Conservation (phyloP, 2,797 vertebrate genomes). For the Catamblyrhynchus diadema region DNA sequence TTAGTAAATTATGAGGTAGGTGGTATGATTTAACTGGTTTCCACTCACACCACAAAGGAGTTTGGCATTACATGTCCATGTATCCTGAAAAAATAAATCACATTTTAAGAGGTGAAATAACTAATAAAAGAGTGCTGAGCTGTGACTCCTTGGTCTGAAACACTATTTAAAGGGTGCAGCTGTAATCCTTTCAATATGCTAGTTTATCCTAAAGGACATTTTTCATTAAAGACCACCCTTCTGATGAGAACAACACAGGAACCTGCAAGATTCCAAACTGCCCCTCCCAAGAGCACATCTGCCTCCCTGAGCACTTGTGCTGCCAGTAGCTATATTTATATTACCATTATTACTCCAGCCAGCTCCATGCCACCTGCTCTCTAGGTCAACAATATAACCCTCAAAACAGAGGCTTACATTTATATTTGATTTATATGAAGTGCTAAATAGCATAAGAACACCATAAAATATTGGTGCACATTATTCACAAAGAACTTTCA, state of each 20-base stretch:
- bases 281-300: not conserved
- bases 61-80: not conserved
- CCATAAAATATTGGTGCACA: not conserved
- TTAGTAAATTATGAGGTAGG: not conserved
- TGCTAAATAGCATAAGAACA: not conserved
- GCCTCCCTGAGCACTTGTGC: not conserved
- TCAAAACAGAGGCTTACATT: not conserved
- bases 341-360: not conserved
- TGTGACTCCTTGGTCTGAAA: not conserved
- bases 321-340: not conserved
- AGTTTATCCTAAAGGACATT: not conserved
- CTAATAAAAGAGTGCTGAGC: not conserved
- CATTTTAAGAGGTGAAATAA: not conserved
- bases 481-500: not conserved
- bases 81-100: not conserved
- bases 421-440: not conserved
- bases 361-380: conserved; percentile 10
- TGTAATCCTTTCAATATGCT: not conserved
- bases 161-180: not conserved
- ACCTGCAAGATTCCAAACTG: not conserved
- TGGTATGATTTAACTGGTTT: not conserved
- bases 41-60: not conserved
- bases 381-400: conserved; percentile 13
- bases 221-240: not conserved
- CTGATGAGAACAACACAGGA: not conserved